Conservation (phyloP, 2,888 invertebrate genomes). For the Aethes cnicana region DNA sequence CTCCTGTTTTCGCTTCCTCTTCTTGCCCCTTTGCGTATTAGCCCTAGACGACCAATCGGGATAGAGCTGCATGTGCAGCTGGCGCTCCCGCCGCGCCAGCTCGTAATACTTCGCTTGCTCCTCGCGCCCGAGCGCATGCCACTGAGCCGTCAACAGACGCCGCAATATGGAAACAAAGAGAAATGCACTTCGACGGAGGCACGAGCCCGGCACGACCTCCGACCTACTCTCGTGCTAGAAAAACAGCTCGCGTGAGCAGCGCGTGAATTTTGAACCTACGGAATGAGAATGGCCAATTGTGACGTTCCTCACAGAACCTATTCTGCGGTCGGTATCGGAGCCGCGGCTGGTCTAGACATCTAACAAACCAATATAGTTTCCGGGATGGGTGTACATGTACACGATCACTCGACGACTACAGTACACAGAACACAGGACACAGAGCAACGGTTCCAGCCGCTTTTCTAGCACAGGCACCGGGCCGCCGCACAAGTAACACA, state of each 20-base stretch:
- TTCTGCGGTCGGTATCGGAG: constrained; percentile 75
- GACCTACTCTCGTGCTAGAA: constrained; percentile 86
- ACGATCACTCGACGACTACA: constrained; percentile 80
- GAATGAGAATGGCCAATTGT: constrained; percentile 80
- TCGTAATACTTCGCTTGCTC: constrained; percentile 99
- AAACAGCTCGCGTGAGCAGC: constrained; percentile 84
- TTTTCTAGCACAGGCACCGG: constrained; percentile 78
- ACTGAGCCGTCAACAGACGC: constrained; percentile 86
- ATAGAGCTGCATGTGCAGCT: constrained; percentile 99
- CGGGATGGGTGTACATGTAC: constrained; percentile 72
- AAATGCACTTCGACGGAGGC: constrained; percentile 77
- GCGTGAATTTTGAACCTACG: constrained; percentile 75
- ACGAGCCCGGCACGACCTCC: constrained; percentile 51
- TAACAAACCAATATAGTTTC: constrained; percentile 82
- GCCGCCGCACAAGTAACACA: constrained; percentile 54
- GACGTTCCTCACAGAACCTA: constrained; percentile 81
- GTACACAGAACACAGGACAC: constrained; percentile 77
- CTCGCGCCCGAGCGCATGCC: constrained; percentile 99
- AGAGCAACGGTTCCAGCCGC: constrained; percentile 70
- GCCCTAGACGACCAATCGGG: constrained; percentile 99
- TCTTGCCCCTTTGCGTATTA: constrained; percentile 99
- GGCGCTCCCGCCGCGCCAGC: constrained; percentile 98
- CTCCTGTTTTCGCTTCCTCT: constrained; percentile 99
- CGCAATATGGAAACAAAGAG: constrained; percentile 81
- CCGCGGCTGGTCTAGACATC: constrained; percentile 77